Evolutionary conservation across 1,140 invertebrate species (phyloP).

Genomic region (Solen grandis): DNA sequence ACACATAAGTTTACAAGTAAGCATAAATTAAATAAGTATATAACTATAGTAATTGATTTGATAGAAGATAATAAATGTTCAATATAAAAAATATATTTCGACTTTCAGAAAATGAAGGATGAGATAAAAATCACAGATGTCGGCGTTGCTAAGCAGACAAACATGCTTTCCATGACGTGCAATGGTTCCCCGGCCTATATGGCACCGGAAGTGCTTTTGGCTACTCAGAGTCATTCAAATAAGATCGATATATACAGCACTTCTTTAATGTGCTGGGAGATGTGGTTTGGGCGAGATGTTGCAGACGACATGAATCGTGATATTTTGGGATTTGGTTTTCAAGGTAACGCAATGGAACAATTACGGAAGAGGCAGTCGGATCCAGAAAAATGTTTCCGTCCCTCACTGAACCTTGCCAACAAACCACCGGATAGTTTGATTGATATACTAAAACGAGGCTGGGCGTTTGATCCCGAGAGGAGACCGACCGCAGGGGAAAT

Average conservation of each 20-base stretch:
- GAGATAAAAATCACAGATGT: constrained; percentile 45
- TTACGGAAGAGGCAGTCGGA: background rate
- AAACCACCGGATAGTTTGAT: constrained; percentile 21
- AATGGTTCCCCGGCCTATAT: constrained; percentile 38
- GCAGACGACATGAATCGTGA: constrained; percentile 26
- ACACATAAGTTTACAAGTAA: background rate
- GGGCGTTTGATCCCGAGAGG: constrained; percentile 13
- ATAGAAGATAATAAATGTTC: too few relatives aligned
- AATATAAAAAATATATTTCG: too few relatives aligned
- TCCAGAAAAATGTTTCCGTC: constrained; percentile 1
- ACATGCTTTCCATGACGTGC: background rate
- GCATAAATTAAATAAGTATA: background rate
- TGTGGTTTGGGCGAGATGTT: constrained; percentile 46
- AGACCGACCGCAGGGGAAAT: constrained; percentile 27
- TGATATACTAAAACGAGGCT: constrained; percentile 19
- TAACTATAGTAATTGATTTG: background rate
- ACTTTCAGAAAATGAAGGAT: too few relatives aligned
- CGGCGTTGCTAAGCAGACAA: constrained; percentile 32
- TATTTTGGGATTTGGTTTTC: constrained; percentile 9
- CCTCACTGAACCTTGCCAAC: constrained; percentile 2
- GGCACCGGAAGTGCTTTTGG: constrained; percentile 44
- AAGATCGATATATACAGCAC: constrained; percentile 49
- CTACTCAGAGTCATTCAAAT: constrained; percentile 4
- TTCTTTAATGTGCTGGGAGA: constrained; percentile 44
- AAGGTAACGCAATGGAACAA: constrained; percentile 24